These are phyloP conservation scores for Camptogramma bilineatum DNA, from an alignment of 2,888 invertebrate genomes.

Conservation along the genomic window DNA sequence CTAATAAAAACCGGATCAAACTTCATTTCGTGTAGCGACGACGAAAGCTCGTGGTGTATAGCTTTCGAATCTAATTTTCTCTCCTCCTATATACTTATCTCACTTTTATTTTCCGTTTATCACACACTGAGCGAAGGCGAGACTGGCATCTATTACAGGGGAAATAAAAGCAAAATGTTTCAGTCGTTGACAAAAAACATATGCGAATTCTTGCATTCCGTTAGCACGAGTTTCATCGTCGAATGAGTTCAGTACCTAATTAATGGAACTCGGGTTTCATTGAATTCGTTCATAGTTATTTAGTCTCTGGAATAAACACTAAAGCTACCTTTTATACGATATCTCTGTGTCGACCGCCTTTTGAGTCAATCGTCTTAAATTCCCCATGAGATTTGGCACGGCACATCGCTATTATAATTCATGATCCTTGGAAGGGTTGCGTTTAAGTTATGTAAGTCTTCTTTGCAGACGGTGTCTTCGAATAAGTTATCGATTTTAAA, in stretches of 20 bases:
- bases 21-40: slow-evolving; percentile 63
- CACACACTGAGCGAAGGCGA: slow-evolving; percentile 32
- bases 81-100: slow-evolving; percentile 45
- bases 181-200: slow-evolving; percentile 18
- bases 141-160: slow-evolving; percentile 29
- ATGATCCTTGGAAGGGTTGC: slow-evolving; percentile 16
- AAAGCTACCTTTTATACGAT: slow-evolving; percentile 1
- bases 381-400: slow-evolving; percentile 7
- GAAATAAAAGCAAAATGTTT: slow-evolving; percentile 22
- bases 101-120: slow-evolving; percentile 44
- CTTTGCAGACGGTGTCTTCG: slow-evolving; percentile 30
- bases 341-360: neutral
- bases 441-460: slow-evolving; percentile 3
- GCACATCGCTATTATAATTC: slow-evolving; percentile 13
- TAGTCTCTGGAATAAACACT: neutral
- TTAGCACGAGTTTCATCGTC: slow-evolving; percentile 1
- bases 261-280: neutral
- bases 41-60: slow-evolving; percentile 63
- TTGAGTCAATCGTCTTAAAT: neutral
- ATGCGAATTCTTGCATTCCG: slow-evolving; percentile 12
- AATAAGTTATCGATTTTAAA: slow-evolving; percentile 41
- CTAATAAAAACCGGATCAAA: slow-evolving; percentile 66
- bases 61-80: slow-evolving; percentile 71
- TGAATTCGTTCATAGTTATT: neutral
- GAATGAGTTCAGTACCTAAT: neutral